Percentiles rank a stretch among this genome's conserved stretches.
Evolutionary conservation across 2,113 vertebrate species (phyloP).

Genomic region (Hippocampus barbouri): DNA sequence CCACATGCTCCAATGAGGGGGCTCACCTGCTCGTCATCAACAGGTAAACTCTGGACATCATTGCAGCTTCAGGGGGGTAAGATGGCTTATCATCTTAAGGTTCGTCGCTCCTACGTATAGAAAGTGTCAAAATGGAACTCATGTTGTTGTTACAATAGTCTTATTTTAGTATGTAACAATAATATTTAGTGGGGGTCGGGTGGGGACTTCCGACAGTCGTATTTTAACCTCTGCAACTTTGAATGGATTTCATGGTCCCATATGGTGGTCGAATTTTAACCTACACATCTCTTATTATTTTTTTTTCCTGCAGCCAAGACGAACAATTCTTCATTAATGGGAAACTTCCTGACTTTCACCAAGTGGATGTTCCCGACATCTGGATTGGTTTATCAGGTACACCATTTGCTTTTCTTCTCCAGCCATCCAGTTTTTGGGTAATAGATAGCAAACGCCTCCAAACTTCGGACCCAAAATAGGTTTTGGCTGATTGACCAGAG

Average conservation of each 20-base stretch:
- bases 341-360: conserved; percentile 72
- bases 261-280: not conserved
- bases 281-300: not conserved
- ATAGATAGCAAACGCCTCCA: no score
- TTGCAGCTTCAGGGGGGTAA: not conserved
- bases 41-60: conserved; percentile 45
- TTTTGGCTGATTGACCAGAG: no score
- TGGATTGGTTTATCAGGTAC: conserved; percentile 77
- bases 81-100: not conserved
- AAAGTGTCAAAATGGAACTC: not conserved
- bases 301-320: conserved; percentile 51
- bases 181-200: no score
- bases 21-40: conserved; percentile 69
- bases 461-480: no score
- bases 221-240: not conserved
- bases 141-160: not conserved
- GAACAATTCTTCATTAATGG: conserved; percentile 74
- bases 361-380: conserved; percentile 70
- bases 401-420: not conserved
- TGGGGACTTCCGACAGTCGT: not conserved
- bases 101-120: no score
- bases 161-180: not conserved
- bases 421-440: not conserved
- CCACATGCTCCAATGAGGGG: conserved; percentile 45
- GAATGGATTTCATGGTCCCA: not conserved